Evolutionary conservation across 2,113 vertebrate genomes (phyloP), one percentile per base, ranked within the genome.

Genomic region (Osmerus mordax): DNA sequence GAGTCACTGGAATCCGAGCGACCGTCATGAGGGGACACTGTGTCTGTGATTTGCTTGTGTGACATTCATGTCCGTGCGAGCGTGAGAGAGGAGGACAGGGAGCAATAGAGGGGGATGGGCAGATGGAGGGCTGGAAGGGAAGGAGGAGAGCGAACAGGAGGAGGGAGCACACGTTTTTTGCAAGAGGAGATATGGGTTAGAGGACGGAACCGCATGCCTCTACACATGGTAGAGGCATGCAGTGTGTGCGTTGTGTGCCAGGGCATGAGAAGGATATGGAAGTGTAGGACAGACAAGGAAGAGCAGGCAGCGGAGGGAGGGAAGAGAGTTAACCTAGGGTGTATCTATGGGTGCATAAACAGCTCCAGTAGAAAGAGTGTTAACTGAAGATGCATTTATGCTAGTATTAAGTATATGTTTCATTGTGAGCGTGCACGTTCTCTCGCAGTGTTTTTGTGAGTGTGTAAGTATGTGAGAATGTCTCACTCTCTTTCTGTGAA

Each of bases 151-250:
- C 73, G 67, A 36, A 65, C 65, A n/a, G 21, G 64, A 62, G 47
- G 21, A n/a, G 28, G 64, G 51, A 47, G 14, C 29, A 58, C 19
- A 61, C n/a, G 78, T 82, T 84, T 84, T 69, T 78, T 85, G 76
- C 74, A 79, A 86, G 75, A 86, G 80, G 81, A 88, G 83, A 87
- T 86, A 80, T 79, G 84, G 87, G 81, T 79, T 80, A 78, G 81
- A 77, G 62, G 75, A 25, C 73, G 81, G 77, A 75, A 15, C 23
- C 23, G 23, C 23, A 23, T 23, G 23, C 23, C 23, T 23, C 23
- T 23, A 23, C 23, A 21, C 72, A 76, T 81, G 85, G 84, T 86
- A 18, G 32, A 72, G 72, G 32, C 75, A 65, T 70, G 73, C 75
- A 77, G 79, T 87, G 76, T 84, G 75, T 88, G 81, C 78, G 1